Conservation (phyloP, 2,113 vertebrate genomes). For the Brienomyrus longianalis region DNA sequence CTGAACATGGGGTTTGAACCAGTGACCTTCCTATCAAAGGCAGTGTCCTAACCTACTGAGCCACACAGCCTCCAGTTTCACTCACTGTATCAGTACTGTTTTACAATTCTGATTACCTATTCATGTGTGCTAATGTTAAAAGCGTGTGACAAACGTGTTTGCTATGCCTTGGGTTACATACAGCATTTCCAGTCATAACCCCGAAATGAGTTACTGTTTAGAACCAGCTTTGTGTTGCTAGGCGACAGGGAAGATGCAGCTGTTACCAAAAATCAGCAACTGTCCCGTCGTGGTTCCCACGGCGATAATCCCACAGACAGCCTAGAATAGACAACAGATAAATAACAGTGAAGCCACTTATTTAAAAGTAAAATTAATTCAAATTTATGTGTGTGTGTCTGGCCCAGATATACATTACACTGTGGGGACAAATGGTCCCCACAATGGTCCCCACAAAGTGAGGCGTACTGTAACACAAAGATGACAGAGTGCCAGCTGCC, state of each 20-base stretch:
- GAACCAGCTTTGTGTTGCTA: not conserved
- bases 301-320: constrained; percentile 23
- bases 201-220: not conserved
- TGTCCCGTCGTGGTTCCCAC: constrained; percentile 22
- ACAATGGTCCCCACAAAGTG: too few species aligned
- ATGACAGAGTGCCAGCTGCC: not conserved
- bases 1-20: not conserved
- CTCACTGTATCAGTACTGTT: not conserved
- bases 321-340: not conserved
- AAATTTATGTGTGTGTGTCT: not conserved
- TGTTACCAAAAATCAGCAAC: constrained; percentile 25
- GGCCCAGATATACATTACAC: too few species aligned
- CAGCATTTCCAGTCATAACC: not conserved
- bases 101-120: not conserved
- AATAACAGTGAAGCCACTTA: not conserved
- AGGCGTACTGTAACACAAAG: not conserved
- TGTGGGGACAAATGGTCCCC: not conserved
- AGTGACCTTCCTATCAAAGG: not conserved
- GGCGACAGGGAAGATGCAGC: not conserved
- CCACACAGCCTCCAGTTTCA: not conserved
- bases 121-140: not conserved
- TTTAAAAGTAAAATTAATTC: not conserved
- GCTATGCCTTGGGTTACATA: not conserved
- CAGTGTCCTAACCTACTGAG: not conserved
- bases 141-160: not conserved